Evolutionary conservation across 2,113 vertebrate genomes (phyloP), one percentile per base, ranked within the genome.

Genomic region (Chlamydotis undulata): DNA sequence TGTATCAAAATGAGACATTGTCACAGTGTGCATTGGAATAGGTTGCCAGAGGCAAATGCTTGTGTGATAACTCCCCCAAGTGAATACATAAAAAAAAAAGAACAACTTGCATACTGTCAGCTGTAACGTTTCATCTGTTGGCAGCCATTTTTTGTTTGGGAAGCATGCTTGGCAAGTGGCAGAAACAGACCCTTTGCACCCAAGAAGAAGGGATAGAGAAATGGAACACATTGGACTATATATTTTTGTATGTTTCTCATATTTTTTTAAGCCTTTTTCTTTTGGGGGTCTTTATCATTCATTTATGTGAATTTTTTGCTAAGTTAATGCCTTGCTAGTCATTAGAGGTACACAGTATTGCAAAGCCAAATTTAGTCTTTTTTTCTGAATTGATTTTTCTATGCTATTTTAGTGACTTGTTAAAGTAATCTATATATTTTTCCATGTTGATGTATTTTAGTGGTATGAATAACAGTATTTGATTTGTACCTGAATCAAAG

Each of bases 21-120:
- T 93, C 68, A 88, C 80, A 64, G 49, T 88, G 43, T 92, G 57
- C 60, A 49, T 22, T 87, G 57, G 64, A 71, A 84, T 45, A 64
- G 45, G 31, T 80, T 95, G 88, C 93, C 92, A 92, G 83, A 95
- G 82, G 76, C 56, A 81, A 94, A 86, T 71, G 76, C 57, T 92
- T 86, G 35, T 76, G 53, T 93, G 88, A 37, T 84, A 92, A 87
- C 49, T 94, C 53, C 67, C 73, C 39, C 60, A 82, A 76, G 41
- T 33, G 77, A 92, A 87, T 71, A 77, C 92, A 89, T 63, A 39
- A 61, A 74, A 41, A 64, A n/a, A 50, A 57, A 49, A 59, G 41
- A 45, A 5, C 2, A 41, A 55, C 22, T 68, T 90, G 37, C 47
- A 47, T 50, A 31, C 49, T 81, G n/a, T 87, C 76, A 82, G 80